These are phyloP conservation scores for Apostichopus parvimensis DNA, from an alignment of 35 echinoderm and acorn worm species.

Conservation along the genomic window DNA sequence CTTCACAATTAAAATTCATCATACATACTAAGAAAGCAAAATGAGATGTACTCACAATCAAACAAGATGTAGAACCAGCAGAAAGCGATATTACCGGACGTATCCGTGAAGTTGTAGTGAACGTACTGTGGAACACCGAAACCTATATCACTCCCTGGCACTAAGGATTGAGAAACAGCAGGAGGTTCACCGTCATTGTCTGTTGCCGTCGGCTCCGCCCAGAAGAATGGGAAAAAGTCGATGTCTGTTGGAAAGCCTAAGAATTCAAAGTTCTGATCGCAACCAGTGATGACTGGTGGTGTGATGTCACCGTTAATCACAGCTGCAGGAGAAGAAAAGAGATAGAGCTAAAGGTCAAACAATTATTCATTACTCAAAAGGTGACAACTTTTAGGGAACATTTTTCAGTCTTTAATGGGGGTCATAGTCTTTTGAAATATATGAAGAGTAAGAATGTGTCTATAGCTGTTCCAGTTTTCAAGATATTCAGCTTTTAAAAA, in stretches of 20 bases:
- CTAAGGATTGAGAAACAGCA: background rate
- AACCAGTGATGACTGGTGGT: background rate
- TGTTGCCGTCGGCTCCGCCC: background rate
- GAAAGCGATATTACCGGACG: background rate
- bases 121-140: background rate
- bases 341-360: too few relatives aligned
- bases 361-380: too few relatives aligned
- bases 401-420: too few relatives aligned
- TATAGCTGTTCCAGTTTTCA: too few relatives aligned
- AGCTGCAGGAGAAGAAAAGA: background rate
- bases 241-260: background rate
- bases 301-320: background rate
- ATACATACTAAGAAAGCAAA: background rate
- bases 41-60: background rate
- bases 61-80: background rate
- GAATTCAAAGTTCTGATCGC: background rate
- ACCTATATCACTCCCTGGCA: background rate
- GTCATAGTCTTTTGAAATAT: too few relatives aligned
- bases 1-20: too few relatives aligned
- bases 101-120: slow-evolving; percentile 3
- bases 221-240: background rate
- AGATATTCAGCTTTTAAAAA: too few relatives aligned
- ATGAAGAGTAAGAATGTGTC: too few relatives aligned
- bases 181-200: background rate
- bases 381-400: too few relatives aligned